These are phyloP conservation scores for Heliocidaris tuberculata DNA, from an alignment of 35 echinoderm and acorn worm genomes.

Conservation along the genomic window DNA sequence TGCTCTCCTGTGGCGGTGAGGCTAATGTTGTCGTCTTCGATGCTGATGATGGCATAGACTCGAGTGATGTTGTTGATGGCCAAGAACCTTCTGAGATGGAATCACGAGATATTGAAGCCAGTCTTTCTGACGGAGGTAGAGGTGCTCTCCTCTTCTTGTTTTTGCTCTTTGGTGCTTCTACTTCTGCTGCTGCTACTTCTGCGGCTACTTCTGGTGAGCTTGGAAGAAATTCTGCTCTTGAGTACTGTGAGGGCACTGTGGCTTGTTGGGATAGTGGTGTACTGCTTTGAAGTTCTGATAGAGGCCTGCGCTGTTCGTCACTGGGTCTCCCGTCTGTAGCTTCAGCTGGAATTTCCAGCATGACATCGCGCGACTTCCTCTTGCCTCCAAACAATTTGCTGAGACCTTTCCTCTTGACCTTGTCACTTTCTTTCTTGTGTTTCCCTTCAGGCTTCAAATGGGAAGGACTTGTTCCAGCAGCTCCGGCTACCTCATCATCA, in stretches of 20 bases:
- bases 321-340: slow-evolving; percentile 29
- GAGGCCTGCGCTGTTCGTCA: slow-evolving; percentile 25
- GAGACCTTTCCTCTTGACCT: slow-evolving; percentile 59
- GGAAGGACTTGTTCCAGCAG: not conserved
- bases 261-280: slow-evolving; percentile 11
- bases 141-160: slow-evolving; percentile 72
- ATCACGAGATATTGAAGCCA: slow-evolving; percentile 36
- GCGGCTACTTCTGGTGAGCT: slow-evolving; percentile 22
- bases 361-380: slow-evolving; percentile 65
- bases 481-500: slow-evolving; percentile 54
- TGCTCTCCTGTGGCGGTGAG: slow-evolving; percentile 26
- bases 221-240: slow-evolving; percentile 69
- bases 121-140: slow-evolving; percentile 53
- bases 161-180: slow-evolving; percentile 40
- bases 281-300: slow-evolving; percentile 28
- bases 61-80: slow-evolving; percentile 40
- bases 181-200: slow-evolving; percentile 31
- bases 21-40: not conserved
- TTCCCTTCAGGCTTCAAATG: slow-evolving; percentile 45
- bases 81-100: slow-evolving; percentile 51
- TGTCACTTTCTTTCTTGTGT: slow-evolving; percentile 52
- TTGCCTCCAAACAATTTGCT: slow-evolving; percentile 80
- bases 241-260: slow-evolving; percentile 53
- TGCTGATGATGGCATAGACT: slow-evolving; percentile 28
- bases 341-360: slow-evolving; percentile 91